Conservation (phyloP, 2,113 vertebrate species). For the human (Homo sapiens) region DNA sequence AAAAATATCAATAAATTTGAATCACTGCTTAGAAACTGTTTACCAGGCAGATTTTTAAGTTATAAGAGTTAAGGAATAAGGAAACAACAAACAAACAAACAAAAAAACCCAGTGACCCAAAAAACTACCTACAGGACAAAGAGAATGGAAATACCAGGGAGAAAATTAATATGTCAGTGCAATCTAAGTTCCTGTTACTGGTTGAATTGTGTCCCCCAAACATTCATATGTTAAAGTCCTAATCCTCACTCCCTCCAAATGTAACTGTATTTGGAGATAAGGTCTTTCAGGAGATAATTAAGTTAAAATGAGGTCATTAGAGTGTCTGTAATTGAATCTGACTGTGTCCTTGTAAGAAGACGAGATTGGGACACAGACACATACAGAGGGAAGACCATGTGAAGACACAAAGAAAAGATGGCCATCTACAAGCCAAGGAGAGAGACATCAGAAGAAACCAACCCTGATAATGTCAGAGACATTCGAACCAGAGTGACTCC, state of each 20-base stretch:
- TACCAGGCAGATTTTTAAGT: neutral
- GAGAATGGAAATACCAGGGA: neutral
- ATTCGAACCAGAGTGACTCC: too few relatives aligned
- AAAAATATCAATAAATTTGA: neutral
- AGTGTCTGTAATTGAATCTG: neutral
- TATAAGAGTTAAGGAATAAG: neutral
- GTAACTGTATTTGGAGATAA: neutral
- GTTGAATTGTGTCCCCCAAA: neutral
- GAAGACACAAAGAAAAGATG: neutral
- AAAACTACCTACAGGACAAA: neutral
- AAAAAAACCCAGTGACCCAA: neutral
- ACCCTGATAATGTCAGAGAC: neutral
- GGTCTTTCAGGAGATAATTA: neutral
- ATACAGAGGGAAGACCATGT: neutral
- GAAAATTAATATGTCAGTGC: neutral
- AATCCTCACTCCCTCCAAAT: neutral
- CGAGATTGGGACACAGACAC: neutral
- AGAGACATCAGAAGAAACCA: neutral
- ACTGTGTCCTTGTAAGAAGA: neutral
- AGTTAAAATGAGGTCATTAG: neutral
- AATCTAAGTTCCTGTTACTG: neutral
- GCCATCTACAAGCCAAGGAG: neutral
- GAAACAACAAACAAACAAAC: too few relatives aligned
- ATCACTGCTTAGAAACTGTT: neutral
- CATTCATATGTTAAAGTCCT: neutral